A percentile compares a stretch with the other conserved stretches of the same genome.
phyloP scores from a whole-genome alignment of 2,888 invertebrate genomes.

The Seira musarum region DNA sequence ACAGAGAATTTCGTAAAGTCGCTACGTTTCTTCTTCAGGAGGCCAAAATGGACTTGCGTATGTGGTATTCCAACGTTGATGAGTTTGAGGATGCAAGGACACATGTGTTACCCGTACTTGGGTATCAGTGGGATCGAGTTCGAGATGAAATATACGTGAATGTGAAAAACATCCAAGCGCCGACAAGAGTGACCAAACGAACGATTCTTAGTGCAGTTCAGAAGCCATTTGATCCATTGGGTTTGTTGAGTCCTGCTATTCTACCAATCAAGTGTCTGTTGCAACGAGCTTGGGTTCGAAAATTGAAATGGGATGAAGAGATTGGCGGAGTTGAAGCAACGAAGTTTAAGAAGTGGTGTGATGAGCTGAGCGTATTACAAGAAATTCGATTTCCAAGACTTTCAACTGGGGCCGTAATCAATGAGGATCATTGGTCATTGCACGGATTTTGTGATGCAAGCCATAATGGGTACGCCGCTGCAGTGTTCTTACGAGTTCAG shows the following conservation, averaged over 20 bases:
- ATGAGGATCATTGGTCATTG: neutral
- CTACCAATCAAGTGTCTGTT: neutral
- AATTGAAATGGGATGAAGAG: neutral
- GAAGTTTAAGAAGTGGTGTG: neutral
- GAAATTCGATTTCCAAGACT: neutral
- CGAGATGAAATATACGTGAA: neutral
- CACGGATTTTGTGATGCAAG: neutral
- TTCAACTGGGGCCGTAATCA: neutral
- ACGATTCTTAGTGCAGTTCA: neutral
- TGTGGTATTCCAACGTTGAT: neutral
- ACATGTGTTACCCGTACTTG: neutral
- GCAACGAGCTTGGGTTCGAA: neutral
- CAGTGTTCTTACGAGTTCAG: neutral
- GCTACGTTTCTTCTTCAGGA: neutral
- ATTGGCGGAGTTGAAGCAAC: neutral
- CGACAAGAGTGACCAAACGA: constrained; percentile 16
- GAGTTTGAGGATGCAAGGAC: neutral
- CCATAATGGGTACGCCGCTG: neutral
- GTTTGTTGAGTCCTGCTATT: neutral
- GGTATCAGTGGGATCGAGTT: neutral
- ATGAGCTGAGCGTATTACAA: neutral
- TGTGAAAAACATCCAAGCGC: too few species aligned
- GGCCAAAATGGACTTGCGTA: too few species aligned
- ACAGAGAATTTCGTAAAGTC: neutral
- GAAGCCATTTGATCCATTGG: constrained; percentile 13